Evolutionary conservation across 1,140 invertebrate genomes (phyloP).

Genomic region (Zaprionus ghesquierei): DNA sequence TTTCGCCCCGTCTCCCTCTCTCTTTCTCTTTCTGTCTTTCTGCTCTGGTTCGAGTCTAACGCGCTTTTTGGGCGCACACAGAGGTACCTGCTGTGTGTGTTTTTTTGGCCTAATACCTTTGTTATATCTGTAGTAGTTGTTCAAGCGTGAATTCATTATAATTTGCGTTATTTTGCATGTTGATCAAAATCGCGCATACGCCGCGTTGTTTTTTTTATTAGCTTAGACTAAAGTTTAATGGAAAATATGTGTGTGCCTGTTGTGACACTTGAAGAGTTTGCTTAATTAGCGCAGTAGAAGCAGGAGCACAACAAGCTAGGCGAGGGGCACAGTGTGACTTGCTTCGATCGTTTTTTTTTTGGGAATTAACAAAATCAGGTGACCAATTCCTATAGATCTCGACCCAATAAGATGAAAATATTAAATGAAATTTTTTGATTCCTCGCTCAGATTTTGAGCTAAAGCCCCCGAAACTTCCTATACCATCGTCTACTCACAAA

Average conservation of each 20-base stretch:
- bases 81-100: slow-evolving; percentile 32
- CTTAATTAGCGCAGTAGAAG: slow-evolving; percentile 49
- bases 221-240: neutral
- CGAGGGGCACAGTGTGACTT: no score
- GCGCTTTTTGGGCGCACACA: slow-evolving; percentile 25
- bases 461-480: no score
- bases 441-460: no score
- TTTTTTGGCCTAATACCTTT: slow-evolving; percentile 13
- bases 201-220: slow-evolving; percentile 15
- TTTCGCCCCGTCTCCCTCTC: neutral
- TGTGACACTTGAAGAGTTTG: slow-evolving; percentile 61
- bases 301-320: neutral
- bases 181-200: slow-evolving; percentile 27
- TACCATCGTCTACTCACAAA: no score
- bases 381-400: no score
- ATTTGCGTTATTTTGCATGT: slow-evolving; percentile 70
- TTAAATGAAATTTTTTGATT: no score
- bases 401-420: no score
- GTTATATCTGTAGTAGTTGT: slow-evolving; percentile 47
- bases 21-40: neutral
- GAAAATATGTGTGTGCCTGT: neutral
- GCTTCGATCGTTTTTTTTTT: no score
- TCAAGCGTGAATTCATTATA: slow-evolving; percentile 74
- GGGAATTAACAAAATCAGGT: no score
- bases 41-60: slow-evolving; percentile 50